Conservation (phyloP, 2,888 invertebrate genomes). For the Alsophila aescularia region DNA sequence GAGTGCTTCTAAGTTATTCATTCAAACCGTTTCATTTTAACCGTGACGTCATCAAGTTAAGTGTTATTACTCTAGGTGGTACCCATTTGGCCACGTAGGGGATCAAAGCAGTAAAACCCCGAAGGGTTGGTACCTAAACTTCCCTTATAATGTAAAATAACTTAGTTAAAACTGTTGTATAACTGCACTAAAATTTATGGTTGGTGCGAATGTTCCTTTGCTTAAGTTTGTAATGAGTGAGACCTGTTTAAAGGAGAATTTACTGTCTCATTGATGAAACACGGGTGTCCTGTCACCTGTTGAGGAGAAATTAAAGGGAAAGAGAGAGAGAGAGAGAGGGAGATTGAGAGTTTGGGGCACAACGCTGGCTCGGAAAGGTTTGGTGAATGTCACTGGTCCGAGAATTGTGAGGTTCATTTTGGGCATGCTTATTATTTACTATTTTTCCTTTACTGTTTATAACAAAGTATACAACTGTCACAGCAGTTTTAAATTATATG, state of each 20-base stretch:
- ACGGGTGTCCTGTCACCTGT: too few species aligned
- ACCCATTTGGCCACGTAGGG: conserved; percentile 19
- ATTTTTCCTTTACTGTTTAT: too few species aligned
- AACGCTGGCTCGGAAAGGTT: too few species aligned
- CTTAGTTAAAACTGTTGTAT: conserved; percentile 17
- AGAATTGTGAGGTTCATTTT: too few species aligned
- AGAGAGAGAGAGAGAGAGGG: too few species aligned
- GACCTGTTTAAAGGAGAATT: neutral
- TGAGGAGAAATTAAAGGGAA: too few species aligned
- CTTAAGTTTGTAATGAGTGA: conserved; percentile 3
- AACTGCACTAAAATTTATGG: conserved; percentile 21
- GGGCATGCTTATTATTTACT: too few species aligned
- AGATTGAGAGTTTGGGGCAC: too few species aligned
- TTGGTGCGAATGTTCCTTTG: conserved; percentile 12
- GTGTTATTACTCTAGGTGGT: conserved; percentile 25
- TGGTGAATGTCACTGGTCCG: too few species aligned
- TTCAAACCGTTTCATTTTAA: conserved; percentile 28
- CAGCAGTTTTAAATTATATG: too few species aligned
- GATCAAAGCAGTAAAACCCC: conserved; percentile 20
- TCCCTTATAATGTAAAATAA: conserved; percentile 16
- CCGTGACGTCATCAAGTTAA: conserved; percentile 30
- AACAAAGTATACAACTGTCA: too few species aligned
- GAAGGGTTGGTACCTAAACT: conserved; percentile 11
- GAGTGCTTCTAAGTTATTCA: conserved; percentile 28
- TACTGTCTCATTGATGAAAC: too few species aligned